Evolutionary conservation across 2,797 vertebrate genomes (phyloP), one percentile per base, ranked within the genome.

Genomic region (Sparus aurata): DNA sequence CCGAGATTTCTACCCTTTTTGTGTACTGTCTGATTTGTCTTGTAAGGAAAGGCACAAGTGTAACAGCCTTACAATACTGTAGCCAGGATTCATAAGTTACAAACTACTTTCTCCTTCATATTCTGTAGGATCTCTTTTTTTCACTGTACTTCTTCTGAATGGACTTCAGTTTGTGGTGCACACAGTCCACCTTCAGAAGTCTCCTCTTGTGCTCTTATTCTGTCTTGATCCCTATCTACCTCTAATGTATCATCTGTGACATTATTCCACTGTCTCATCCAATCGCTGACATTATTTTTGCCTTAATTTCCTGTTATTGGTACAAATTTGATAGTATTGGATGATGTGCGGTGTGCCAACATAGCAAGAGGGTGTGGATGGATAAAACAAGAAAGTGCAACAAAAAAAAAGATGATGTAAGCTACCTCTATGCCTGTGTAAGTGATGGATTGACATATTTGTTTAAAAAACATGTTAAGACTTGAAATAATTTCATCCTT

Each of bases 221-320:
- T 89, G 77, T 90, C 75, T 85, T 81, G 57, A 91, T 89, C 85
- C 89, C 80, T 81, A 86, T 91, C 92, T 94, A 94, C 93, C 92
- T 94, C 93, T 87, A 75, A 84, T 90, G 77, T 89, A 80, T 81
- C 65, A 78, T 85, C 72, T 90, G 79, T 91, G 86, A 91, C 74
- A 84, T 85, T 75, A 85, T 89, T 79, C 82, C 80, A 74, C 79
- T 85, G 83, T 87, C 58, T 89, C 71, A 83, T 85, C 63, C 60
- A 57, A 87, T 89, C 54, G 67, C 76, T 91, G 63, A 79, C 80
- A 53, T 82, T 63, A 53, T 63, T 57, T 89, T 86, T 89, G 90
- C 92, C 91, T 91, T 92, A 88, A 90, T 79, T 78, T 85, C 72
- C 79, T 89, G 75, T 73, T 86, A 74, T 73, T 78, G 77, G 62